Conservation (phyloP, 2,113 vertebrate species). For the Phylloscopus trochilus region DNA sequence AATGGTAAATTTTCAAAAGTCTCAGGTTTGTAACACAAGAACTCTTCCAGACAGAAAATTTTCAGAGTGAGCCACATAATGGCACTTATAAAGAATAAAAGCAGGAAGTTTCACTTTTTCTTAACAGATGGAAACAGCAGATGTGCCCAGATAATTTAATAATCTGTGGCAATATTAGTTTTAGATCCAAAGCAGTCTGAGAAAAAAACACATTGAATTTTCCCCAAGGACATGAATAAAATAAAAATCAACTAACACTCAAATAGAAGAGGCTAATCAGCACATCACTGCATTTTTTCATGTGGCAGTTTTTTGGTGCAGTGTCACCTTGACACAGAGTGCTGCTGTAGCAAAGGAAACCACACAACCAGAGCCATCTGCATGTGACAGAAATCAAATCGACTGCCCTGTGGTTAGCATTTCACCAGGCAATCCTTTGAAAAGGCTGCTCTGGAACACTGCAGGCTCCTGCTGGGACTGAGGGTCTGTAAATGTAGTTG, state of each 20-base stretch:
- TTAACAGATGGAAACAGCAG: slow-evolving; percentile 7
- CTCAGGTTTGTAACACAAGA: not conserved
- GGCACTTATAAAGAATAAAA: not conserved
- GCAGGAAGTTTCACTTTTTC: not conserved
- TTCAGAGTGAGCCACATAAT: not conserved
- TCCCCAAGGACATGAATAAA: not conserved
- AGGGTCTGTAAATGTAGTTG: not conserved
- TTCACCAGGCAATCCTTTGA: not conserved
- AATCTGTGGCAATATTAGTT: not conserved
- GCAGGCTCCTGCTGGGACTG: not conserved
- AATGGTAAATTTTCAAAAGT: not conserved
- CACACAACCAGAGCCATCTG: not conserved
- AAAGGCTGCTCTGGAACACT: not conserved
- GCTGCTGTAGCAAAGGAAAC: not conserved
- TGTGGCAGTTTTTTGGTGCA: not conserved
- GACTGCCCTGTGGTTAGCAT: not conserved
- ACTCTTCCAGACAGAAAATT: not conserved
- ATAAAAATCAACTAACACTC: not conserved
- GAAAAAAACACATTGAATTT: not conserved
- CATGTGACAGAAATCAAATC: not conserved
- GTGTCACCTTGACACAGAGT: slow-evolving; percentile 30
- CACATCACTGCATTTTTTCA: not conserved
- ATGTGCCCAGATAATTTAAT: not conserved
- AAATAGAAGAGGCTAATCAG: not conserved
- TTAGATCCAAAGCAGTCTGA: not conserved